These are phyloP conservation scores for Apamea monoglypha DNA, from an alignment of 2,888 invertebrate species.

Conservation along the genomic window DNA sequence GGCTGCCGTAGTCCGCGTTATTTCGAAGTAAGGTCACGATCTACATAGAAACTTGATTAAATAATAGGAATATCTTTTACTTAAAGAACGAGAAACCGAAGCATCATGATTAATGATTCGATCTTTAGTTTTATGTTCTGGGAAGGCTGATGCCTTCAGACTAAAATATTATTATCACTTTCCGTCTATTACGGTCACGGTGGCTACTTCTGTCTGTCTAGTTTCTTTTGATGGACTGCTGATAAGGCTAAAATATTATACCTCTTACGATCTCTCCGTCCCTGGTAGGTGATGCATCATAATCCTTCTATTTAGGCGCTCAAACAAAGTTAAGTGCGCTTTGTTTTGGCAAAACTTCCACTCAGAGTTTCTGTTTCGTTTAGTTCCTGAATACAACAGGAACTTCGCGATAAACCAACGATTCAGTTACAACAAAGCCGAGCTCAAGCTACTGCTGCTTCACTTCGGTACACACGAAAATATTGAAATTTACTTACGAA, in stretches of 20 bases:
- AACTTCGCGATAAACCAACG: constrained; percentile 58
- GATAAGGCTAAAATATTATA: constrained; percentile 15
- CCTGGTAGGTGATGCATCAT: constrained; percentile 16
- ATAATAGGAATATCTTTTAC: constrained; percentile 26
- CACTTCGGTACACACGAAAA: constrained; percentile 17
- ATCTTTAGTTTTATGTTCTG: not conserved
- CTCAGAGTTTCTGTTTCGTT: constrained; percentile 52
- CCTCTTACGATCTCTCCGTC: not conserved
- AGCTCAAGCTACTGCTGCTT: constrained; percentile 27
- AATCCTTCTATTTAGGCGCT: constrained; percentile 38
- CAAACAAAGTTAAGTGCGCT: constrained; percentile 41
- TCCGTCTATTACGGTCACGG: not conserved
- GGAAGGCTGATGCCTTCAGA: constrained; percentile 1
- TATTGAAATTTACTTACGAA: constrained; percentile 12
- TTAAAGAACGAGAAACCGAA: constrained; percentile 2
- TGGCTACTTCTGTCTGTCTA: not conserved
- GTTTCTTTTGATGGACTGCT: not conserved
- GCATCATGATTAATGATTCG: not conserved
- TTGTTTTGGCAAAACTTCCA: constrained; percentile 61
- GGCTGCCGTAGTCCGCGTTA: not conserved
- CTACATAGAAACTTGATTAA: constrained; percentile 10
- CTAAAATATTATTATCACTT: constrained; percentile 24
- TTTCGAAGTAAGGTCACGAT: not conserved
- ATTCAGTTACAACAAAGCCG: constrained; percentile 46
- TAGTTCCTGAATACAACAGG: constrained; percentile 45